phyloP scores from a whole-genome alignment of 2,888 invertebrate species.

The Drosophila merina region DNA sequence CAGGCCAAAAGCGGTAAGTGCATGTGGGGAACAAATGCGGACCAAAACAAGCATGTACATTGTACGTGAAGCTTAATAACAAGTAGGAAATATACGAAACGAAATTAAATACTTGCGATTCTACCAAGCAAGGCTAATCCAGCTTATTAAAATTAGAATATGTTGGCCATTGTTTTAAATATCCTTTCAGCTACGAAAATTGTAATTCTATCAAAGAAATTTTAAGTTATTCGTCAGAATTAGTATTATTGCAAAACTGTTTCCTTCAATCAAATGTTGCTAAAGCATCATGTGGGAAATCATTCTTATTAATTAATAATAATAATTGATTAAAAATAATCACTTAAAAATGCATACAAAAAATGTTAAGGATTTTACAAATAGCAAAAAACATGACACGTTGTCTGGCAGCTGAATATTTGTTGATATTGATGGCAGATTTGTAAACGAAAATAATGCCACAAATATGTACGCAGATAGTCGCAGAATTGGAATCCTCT shows the following conservation, averaged over 20 bases:
- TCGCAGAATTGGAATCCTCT: not conserved
- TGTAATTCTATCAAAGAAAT: no score
- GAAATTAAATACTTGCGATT: not conserved
- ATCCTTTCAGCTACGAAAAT: no score
- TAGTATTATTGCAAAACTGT: no score
- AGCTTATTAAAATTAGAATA: not conserved
- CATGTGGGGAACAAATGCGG: conserved; percentile 24
- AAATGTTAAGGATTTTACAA: not conserved
- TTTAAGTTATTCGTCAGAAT: no score
- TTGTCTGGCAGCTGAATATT: not conserved
- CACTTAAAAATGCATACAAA: not conserved
- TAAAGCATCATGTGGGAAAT: no score
- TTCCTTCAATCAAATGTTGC: no score
- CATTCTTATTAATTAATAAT: no score
- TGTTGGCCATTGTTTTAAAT: no score
- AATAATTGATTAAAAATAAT: no score
- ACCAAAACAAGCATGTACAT: conserved; percentile 19
- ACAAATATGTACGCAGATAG: not conserved
- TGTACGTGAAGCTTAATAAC: not conserved
- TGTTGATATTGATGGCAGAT: not conserved
- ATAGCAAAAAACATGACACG: not conserved
- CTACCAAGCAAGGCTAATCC: not conserved
- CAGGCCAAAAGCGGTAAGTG: conserved; percentile 60
- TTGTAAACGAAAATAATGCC: not conserved
- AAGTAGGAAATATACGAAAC: not conserved